Conservation (phyloP, 2,888 invertebrate genomes). For the Glomeris marginata region DNA sequence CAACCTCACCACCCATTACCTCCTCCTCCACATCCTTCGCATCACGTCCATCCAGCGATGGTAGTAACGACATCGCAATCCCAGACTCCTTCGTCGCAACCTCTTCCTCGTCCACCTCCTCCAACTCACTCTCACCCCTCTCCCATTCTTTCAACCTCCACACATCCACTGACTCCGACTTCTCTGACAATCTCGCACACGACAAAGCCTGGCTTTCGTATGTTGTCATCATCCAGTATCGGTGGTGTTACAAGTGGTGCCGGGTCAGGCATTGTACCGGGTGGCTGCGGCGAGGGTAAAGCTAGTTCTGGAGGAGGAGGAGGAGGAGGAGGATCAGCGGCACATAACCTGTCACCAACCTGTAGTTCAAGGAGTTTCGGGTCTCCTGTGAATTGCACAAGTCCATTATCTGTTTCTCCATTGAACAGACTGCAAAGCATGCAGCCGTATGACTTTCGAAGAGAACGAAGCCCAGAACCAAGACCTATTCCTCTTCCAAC, state of each 20-base stretch:
- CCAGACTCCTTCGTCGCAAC: slow-evolving; percentile 18
- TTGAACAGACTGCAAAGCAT: slow-evolving; percentile 80
- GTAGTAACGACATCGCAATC: slow-evolving; percentile 20
- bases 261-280: neutral
- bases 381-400: slow-evolving; percentile 19
- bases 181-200: slow-evolving; percentile 32
- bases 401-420: slow-evolving; percentile 55
- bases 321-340: slow-evolving; percentile 4
- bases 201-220: slow-evolving; percentile 18
- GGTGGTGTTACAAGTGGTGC: neutral
- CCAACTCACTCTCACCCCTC: slow-evolving; percentile 20
- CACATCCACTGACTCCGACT: slow-evolving; percentile 30
- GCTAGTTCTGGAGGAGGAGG: too few relatives aligned
- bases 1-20: slow-evolving; percentile 17
- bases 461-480: slow-evolving; percentile 32
- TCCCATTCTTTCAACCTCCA: slow-evolving; percentile 27
- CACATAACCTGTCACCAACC: slow-evolving; percentile 18
- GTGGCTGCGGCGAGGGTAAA: too few relatives aligned
- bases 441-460: slow-evolving; percentile 89
- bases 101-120: slow-evolving; percentile 34
- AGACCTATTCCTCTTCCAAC: slow-evolving; percentile 7
- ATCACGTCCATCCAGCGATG: slow-evolving; percentile 32
- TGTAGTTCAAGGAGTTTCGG: slow-evolving; percentile 18
- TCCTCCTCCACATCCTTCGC: slow-evolving; percentile 27
- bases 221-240: slow-evolving; percentile 12